Conservation (phyloP, 2,113 vertebrate species). For the Ophthalmolycus amberensis region DNA sequence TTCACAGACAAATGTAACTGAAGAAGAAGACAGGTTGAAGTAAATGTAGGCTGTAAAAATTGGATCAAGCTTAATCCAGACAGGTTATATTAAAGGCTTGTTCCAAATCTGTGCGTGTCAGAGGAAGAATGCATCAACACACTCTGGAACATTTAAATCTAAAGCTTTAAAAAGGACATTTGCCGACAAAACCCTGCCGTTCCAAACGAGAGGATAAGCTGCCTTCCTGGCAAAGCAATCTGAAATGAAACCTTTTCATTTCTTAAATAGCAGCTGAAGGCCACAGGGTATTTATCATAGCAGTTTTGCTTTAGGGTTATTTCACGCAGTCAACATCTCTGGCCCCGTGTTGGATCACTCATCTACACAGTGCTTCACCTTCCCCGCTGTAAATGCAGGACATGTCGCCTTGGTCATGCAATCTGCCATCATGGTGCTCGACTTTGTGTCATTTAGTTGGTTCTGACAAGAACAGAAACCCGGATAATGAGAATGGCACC, state of each 20-base stretch:
- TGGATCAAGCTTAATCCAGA: constrained; percentile 12
- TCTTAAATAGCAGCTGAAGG: constrained; percentile 15
- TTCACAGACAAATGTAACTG: not conserved
- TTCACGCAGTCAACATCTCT: constrained; percentile 30
- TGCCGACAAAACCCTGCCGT: not conserved
- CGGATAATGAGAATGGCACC: not conserved
- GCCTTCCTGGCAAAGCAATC: constrained; percentile 5
- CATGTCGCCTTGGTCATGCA: constrained; percentile 26
- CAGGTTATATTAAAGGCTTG: constrained; percentile 12
- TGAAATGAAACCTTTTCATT: constrained; percentile 11
- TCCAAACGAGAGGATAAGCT: constrained; percentile 10
- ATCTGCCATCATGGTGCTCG: constrained; percentile 24
- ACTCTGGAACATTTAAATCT: not conserved
- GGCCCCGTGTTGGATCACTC: not conserved
- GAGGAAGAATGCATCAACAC: constrained; percentile 12
- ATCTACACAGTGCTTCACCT: constrained; percentile 17
- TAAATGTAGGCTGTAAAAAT: constrained; percentile 1
- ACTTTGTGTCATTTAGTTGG: constrained; percentile 4
- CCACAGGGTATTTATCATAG: constrained; percentile 7
- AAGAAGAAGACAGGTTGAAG: not conserved
- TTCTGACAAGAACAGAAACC: constrained; percentile 4
- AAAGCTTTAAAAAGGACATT: constrained; percentile 15
- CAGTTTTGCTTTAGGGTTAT: constrained; percentile 20
- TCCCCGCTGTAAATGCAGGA: constrained; percentile 45
- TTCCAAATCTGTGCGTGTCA: constrained; percentile 2